Evolutionary conservation across 2,113 vertebrate species (phyloP).

Genomic region (Progne subis): DNA sequence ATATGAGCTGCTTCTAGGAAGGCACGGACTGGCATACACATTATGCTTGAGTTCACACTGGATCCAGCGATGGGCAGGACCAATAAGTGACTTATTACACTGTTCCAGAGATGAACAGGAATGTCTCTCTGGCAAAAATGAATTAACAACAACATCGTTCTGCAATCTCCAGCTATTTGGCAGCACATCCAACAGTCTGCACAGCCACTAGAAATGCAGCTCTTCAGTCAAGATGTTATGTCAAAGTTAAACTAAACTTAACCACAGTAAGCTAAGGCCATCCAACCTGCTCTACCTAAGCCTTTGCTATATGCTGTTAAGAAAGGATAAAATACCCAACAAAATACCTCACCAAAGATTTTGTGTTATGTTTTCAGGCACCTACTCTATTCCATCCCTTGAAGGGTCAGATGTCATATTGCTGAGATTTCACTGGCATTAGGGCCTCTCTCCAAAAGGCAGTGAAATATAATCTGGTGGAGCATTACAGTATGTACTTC

Average conservation of each 20-base stretch:
- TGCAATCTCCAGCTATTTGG: neutral
- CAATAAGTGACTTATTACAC: accelerated
- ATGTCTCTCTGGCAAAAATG: neutral
- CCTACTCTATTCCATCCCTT: neutral
- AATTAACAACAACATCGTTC: neutral
- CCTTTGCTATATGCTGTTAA: neutral
- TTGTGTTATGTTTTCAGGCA: neutral
- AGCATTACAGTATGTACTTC: neutral
- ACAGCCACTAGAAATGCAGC: neutral
- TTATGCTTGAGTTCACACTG: neutral
- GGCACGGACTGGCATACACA: accelerated
- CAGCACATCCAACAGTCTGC: neutral
- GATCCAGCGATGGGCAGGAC: neutral
- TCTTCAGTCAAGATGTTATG: neutral
- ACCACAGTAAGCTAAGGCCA: neutral
- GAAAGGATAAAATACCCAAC: neutral
- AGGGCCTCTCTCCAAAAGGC: neutral
- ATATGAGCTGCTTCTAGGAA: neutral
- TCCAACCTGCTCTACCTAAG: neutral
- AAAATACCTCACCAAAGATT: neutral
- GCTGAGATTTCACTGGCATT: neutral
- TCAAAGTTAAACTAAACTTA: neutral
- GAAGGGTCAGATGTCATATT: neutral
- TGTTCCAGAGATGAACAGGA: neutral
- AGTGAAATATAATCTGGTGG: neutral